Base-by-base conservation (phyloP, 2,113 vertebrate species). In the Clarias magur region DNA sequence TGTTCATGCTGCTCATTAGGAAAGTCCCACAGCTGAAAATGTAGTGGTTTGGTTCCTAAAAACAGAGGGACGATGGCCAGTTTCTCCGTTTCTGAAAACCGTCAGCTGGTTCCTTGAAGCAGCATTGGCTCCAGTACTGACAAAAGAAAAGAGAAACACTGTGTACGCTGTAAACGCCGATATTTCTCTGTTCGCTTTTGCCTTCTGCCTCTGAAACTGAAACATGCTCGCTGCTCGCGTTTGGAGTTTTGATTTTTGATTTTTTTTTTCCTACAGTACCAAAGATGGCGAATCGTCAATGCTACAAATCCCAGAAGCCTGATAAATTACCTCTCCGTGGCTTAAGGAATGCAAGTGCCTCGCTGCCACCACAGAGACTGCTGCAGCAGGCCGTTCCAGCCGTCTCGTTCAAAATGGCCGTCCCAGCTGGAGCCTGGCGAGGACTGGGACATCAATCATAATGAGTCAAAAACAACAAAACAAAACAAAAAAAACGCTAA, bases 241-340 rank as follows among this genome's bases (percentile, higher is more conserved):
- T 17, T 6, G 42, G 42, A 2, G 27, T 67, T 78, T 78, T 25
- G 11, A 25, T 76, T 75, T 68, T 1, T 3, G 56, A 15, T 62
- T 38, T 42, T 34, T 57, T 72, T 30, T 16, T 62, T 82, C 56
- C 72, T 72, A 63, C 83, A 88, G 63, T 65, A 85, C 68, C 67
- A 70, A 57, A 86, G 85, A 86, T 54, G 79, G 87, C 85, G 60
- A 72, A 68, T 87, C 34, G 56, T 82, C 82, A 70, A 85, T 25
- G 38, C 84, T 73, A 90, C 75, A 86, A 83, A 89, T 34, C 80
- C 89, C 48, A 56, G 54, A 75, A 88, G 60, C 84, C 80, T 85
- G 63, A 65, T 72, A 86, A 83, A 82, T 89, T 88, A 82, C 83
- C 80, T 83, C 78, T 87, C 38, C 83, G 82, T 83, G 86, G 81